These are phyloP conservation scores for Sarcophilus harrisii DNA, from an alignment of 2,797 vertebrate genomes.

Conservation along the genomic window DNA sequence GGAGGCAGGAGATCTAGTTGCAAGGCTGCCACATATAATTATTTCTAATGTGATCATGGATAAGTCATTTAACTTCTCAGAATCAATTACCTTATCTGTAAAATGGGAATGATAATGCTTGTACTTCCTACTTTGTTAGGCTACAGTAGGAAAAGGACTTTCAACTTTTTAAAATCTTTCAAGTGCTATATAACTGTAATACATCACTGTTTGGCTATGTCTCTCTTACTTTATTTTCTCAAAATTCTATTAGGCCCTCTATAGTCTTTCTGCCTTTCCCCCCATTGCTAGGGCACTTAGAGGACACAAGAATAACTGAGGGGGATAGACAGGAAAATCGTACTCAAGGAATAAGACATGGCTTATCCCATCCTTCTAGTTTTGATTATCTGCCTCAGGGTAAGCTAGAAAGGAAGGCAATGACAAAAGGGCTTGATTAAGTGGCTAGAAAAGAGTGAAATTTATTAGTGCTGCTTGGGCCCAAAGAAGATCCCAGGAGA, in stretches of 20 bases:
- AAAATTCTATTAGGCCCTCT: not conserved
- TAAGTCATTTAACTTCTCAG: not conserved
- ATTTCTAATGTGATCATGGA: not conserved
- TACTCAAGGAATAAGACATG: not conserved
- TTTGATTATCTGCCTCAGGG: not conserved
- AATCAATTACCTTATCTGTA: not conserved
- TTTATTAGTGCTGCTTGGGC: not conserved
- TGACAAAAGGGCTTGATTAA: not conserved
- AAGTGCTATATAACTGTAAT: not conserved
- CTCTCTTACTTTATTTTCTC: not conserved
- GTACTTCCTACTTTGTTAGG: not conserved
- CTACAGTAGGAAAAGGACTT: not conserved
- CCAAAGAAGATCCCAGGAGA: not conserved
- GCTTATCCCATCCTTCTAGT: not conserved
- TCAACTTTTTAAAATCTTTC: not conserved
- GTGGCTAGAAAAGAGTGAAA: not conserved
- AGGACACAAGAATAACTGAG: not conserved
- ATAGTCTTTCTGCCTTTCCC: not conserved
- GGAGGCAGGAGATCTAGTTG: not conserved
- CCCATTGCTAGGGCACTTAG: not conserved
- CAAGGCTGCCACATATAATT: not conserved
- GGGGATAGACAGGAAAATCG: not conserved
- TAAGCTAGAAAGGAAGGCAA: not conserved
- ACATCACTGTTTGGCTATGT: not conserved
- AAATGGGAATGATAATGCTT: not conserved